Evolutionary conservation across 1,140 invertebrate genomes (phyloP), one percentile per base, ranked within the genome.

Genomic region (Cherax quadricarinatus): DNA sequence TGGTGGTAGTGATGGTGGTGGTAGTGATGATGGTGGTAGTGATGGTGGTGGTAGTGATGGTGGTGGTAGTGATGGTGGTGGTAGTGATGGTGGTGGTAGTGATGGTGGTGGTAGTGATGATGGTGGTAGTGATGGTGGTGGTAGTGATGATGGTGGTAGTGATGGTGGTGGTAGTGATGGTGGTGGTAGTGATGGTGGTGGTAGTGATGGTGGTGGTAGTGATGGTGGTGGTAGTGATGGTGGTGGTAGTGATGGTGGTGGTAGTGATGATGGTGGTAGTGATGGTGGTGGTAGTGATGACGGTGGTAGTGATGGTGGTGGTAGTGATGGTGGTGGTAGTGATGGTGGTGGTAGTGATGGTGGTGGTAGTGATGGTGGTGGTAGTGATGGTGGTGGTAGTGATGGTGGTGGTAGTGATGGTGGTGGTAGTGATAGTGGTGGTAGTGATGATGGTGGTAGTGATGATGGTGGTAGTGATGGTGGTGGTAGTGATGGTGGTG

Each of bases 241-340:
- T 80, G 51, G 79, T 80, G 21, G 79, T 80, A 48, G 30, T 80
- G 51, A 30, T 80, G 51, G 79, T 80, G 51, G 79, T 80, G 51
- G 79, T 80, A 48, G 79, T 48, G 21, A 2, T 48, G 51, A 51
- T 48, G 51, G 79, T 80, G 53, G 53, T 57, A 12, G 53, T 57
- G 53, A 12, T 57, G 53, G 53, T 57, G 53, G 53, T 57, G 53
- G 53, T 57, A 12, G 53, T 57, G 53, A 12, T 57, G 53, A 12
- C 12, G 53, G 53, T 57, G 53, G 12, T 57, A 12, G 53, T 57
- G 53, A 12, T 57, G 5, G 53, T 57, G 53, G 53, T 57, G 53
- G 53, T 57, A 12, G 53, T 57, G 12, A 57, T 57, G 53, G 53
- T 57, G 53, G 53, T 57, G 5, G 53, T 57, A 12, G 53, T 57